These are phyloP conservation scores for Hystrix brachyura DNA, from an alignment of 2,113 vertebrate genomes.

Conservation along the genomic window DNA sequence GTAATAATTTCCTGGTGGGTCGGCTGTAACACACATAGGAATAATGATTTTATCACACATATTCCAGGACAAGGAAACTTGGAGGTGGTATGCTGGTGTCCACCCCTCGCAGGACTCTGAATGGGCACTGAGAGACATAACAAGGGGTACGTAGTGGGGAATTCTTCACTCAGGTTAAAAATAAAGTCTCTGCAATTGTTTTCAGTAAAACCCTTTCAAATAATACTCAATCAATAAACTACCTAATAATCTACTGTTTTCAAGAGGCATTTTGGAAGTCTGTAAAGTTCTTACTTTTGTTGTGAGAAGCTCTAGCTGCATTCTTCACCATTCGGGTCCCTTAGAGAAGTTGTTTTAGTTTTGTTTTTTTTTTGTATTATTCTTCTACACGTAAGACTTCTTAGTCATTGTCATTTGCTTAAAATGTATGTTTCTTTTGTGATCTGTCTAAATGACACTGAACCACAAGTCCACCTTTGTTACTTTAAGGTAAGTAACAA, in stretches of 20 bases:
- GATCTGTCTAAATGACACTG: background rate
- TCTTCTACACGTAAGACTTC: background rate
- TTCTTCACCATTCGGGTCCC: background rate
- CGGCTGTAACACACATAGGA: background rate
- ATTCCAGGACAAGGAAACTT: background rate
- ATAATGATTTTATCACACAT: background rate
- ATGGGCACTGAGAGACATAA: too few species aligned
- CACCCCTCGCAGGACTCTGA: background rate
- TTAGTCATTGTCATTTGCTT: background rate
- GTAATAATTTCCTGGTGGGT: background rate
- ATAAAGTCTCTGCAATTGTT: background rate
- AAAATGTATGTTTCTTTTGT: background rate
- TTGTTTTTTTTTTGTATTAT: background rate
- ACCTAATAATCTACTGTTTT: background rate
- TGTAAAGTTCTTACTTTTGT: background rate
- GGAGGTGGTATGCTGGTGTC: background rate
- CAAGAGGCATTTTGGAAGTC: background rate
- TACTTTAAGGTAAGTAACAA: background rate
- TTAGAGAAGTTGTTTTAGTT: background rate
- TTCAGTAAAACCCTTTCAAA: background rate
- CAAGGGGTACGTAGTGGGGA: fast-evolving
- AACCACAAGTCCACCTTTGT: background rate
- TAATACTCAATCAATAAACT: conserved; percentile 10
- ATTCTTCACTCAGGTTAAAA: background rate
- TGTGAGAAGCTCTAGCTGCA: background rate